Conservation (phyloP, 2,888 invertebrate genomes). For the Drosophila colorata region DNA sequence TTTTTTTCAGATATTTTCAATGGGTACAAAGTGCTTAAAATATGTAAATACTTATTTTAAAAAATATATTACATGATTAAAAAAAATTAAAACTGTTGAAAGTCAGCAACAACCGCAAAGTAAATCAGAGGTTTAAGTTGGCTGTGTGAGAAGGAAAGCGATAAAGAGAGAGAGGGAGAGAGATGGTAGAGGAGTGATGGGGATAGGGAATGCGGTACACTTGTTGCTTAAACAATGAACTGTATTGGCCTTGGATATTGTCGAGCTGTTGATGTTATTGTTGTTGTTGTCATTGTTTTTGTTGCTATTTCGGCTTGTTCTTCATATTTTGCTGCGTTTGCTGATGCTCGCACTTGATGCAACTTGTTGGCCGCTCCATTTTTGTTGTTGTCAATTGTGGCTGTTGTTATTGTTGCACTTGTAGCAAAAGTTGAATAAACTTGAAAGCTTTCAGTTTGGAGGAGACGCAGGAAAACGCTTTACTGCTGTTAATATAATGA, state of each 20-base stretch:
- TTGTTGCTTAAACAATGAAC: conserved; percentile 52
- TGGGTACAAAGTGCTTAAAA: conserved; percentile 2
- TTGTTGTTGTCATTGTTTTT: conserved; percentile 8
- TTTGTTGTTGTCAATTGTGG: background rate
- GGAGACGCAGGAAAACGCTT: conserved; percentile 5
- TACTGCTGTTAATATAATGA: too few species aligned
- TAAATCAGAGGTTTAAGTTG: background rate
- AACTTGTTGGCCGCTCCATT: conserved; percentile 12
- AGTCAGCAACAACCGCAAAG: conserved; percentile 8
- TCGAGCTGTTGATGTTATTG: conserved; percentile 6
- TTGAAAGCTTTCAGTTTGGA: conserved; percentile 3
- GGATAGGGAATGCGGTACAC: conserved; percentile 12
- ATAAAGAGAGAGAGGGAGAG: background rate
- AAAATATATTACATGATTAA: conserved; percentile 18
- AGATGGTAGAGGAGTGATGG: background rate
- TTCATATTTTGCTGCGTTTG: conserved; percentile 27
- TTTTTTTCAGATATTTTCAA: background rate
- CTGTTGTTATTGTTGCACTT: conserved; percentile 9
- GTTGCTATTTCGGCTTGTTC: conserved; percentile 19
- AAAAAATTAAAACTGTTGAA: background rate
- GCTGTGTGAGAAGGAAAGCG: background rate
- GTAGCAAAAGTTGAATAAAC: conserved; percentile 42
- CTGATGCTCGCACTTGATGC: conserved; percentile 15
- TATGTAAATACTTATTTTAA: background rate
- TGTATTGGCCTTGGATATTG: conserved; percentile 31